Base-by-base conservation (phyloP, 1,140 invertebrate species). In the Linepithema humile region DNA sequence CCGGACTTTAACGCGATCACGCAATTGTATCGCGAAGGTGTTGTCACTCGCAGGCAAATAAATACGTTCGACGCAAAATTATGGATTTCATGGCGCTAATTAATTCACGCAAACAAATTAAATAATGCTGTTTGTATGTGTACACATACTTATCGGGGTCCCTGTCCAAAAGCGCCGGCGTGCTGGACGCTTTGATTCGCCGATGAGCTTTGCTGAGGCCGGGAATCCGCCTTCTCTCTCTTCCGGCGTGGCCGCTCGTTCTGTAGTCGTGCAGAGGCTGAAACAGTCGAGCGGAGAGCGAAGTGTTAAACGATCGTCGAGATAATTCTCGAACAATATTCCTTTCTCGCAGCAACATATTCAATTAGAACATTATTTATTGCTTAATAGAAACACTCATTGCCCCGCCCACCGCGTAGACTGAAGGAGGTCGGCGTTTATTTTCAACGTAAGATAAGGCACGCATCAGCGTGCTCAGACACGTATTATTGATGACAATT, bases 171-270 rank as follows among this genome's bases (percentile, higher is more conserved):
- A 95, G 92, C 20, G 95, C 94, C 50, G 95, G 95, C 15, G 95
- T 95, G 75, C 95, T 95, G 69, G 95, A 95, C 50, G 95, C 95
- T 90, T 95, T 95, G 67, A 94, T 90, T 57, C 94, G 92, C 87
- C 95, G 92, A 77, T 93, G 93, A 69, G 90, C 92, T 69, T 94
- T 95, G 85, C 92, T 92, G 69, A 94, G 84, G 4, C 92, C 93
- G 9, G 92, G 92, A 57, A 92, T 93, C 29, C 95, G 91, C 82
- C 94, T 92, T 93, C 92, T 83, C 86, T 84, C 94, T 64, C 93
- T 91, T 23, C 84, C 85, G 26, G 70, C 40, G 48, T 92, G 89
- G 70, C 87, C 86, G 85, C 88, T 90, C 82, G 88, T 82, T 26
- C 91, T 87, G 65, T 92, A 90, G 57, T 93, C 94, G 74, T 93